A percentile compares a stretch with the other conserved stretches of the same genome.
Evolutionary conservation across 2,888 invertebrate species (phyloP).

Genomic region (Lomographa bimaculata): DNA sequence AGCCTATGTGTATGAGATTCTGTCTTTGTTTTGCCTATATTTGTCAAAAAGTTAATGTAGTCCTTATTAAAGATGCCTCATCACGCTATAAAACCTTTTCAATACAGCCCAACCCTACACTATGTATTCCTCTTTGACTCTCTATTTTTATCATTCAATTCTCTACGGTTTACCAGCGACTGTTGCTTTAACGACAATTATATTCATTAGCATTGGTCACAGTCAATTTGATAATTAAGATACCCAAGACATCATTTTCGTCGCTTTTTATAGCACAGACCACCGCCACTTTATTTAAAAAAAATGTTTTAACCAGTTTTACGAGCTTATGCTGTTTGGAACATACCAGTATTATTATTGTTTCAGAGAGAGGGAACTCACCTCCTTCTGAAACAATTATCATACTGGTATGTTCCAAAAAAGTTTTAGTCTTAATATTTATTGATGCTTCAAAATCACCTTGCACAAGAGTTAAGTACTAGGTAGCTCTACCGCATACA

Average conservation of each 20-base stretch:
- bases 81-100: too few species aligned
- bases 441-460: constrained; percentile 23
- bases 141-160: constrained; percentile 53
- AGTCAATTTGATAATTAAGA: constrained; percentile 61
- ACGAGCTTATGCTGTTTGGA: too few species aligned
- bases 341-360: too few species aligned
- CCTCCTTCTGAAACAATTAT: too few species aligned
- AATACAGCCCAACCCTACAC: constrained; percentile 4
- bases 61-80: too few species aligned
- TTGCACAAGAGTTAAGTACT: constrained; percentile 19
- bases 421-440: too few species aligned
- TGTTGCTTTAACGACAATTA: constrained; percentile 69
- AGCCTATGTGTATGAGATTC: too few species aligned
- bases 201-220: constrained; percentile 62
- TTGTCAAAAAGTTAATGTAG: too few species aligned
- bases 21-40: too few species aligned
- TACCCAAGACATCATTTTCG: constrained; percentile 21
- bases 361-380: too few species aligned
- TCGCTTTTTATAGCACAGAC: constrained; percentile 18
- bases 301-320: too few species aligned
- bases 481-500: constrained; percentile 27
- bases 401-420: too few species aligned
- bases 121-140: constrained; percentile 2
- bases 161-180: constrained; percentile 65
- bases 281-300: constrained; percentile 7